These are phyloP conservation scores for Dendrolimus punctatus DNA, from an alignment of 1,140 invertebrate species.

Conservation along the genomic window DNA sequence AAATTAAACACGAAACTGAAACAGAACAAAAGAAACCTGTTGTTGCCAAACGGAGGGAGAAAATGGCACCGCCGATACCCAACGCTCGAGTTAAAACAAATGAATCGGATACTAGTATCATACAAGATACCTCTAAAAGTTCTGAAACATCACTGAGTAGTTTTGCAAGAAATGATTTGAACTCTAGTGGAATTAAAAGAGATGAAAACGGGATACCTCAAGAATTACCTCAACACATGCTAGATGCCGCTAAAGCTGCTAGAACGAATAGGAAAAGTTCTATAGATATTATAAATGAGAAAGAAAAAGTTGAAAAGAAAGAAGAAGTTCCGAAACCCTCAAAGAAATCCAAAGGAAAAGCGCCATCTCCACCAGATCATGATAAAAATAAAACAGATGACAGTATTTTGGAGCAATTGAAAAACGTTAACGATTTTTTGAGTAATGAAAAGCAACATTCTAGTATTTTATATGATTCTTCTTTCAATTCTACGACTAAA, in stretches of 20 bases:
- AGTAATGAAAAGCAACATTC: conserved; percentile 59
- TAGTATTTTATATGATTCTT: conserved; percentile 47
- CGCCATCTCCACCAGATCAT: conserved; percentile 76
- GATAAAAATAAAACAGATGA: conserved; percentile 61
- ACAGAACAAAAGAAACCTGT: conserved; percentile 62
- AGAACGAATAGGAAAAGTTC: conserved; percentile 76
- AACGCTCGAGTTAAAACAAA: conserved; percentile 54
- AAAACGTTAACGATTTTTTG: conserved; percentile 52
- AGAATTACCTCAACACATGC: conserved; percentile 79
- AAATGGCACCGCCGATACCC: conserved; percentile 64
- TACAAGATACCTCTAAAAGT: conserved; percentile 36
- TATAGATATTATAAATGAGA: conserved; percentile 44
- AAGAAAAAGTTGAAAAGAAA: conserved; percentile 49
- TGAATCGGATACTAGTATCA: conserved; percentile 38
- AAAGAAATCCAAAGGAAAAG: conserved; percentile 82
- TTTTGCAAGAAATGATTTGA: conserved; percentile 58
- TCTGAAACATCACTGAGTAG: conserved; percentile 36
- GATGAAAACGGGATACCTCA: conserved; percentile 75
- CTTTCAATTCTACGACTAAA: conserved; percentile 21
- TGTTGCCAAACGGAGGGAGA: conserved; percentile 66
- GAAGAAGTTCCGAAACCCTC: conserved; percentile 65
- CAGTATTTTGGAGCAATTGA: conserved; percentile 57
- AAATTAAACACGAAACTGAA: conserved; percentile 58
- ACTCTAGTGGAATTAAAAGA: conserved; percentile 73
- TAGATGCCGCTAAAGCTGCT: conserved; percentile 79